Base-by-base conservation (phyloP, 2,888 invertebrate genomes). In the Nezara viridula region DNA sequence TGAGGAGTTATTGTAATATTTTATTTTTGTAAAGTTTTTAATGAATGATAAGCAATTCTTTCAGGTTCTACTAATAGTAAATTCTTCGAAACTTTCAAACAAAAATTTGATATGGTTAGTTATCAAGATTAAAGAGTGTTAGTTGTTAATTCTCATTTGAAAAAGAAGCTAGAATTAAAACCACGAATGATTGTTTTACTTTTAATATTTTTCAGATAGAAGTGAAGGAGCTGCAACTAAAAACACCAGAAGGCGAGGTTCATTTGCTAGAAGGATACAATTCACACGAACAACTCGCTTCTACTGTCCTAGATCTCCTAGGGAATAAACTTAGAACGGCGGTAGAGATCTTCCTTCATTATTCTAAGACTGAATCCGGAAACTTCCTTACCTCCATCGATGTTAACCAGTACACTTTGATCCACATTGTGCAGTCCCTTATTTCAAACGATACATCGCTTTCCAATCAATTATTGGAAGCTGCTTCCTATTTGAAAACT, bases 201-300 rank as follows among this genome's bases (percentile, higher is more conserved):
- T 60, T 55, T 55, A n/a, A n/a, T 55, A n/a, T 60, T 27, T 73
- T 73, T 73, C 66, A 73, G 66, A 73, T 73, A 73, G 37, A 73
- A 37, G 19, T 73, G 19, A 73, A 73, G 66, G 66, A 73, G 16
- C 66, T 37, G 19, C 5, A 19, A 7, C 66, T 73, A 10, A 16
- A 37, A 19, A 73, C 66, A 2, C 66, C 66, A 19, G 37, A 73
- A 7, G 66, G 66, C 27, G 66, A 73, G 37, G 21, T 73, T 27
- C 66, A 73, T 37, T 73, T 37, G 5, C 66, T 73, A 37, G 66
- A 7, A 37, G 66, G 66, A 37, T 73, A 73, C 21, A 37, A 73
- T 73, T 32, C 66, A 21, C 66, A 73, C 21, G 32, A 37, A 2
- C 66, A 73, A 9, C 66, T 73, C 37, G 7, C 27, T 19, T 32